Evolutionary conservation across 2,888 invertebrate genomes (phyloP).

Genomic region (Eupithecia vulgata): DNA sequence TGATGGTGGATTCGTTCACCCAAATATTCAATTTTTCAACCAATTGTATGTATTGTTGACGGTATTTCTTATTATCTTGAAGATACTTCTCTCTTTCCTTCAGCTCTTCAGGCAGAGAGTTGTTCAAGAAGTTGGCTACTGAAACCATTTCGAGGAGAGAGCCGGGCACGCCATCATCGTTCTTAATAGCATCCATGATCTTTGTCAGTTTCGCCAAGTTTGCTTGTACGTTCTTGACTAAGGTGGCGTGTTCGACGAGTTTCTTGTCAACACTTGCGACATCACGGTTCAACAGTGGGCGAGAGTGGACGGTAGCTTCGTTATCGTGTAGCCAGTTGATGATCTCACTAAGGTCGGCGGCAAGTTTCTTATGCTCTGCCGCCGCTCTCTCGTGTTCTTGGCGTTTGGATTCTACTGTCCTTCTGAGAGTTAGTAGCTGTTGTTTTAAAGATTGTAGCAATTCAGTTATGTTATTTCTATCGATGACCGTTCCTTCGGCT

Average conservation of each 20-base stretch:
- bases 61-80: conserved; percentile 89
- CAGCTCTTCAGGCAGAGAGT: conserved; percentile 91
- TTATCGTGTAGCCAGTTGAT: conserved; percentile 93
- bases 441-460: conserved; percentile 94
- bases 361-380: conserved; percentile 94
- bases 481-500: conserved; percentile 93
- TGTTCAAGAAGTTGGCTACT: conserved; percentile 90
- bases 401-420: conserved; percentile 92
- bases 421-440: conserved; percentile 90
- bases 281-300: conserved; percentile 91
- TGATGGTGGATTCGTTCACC: conserved; percentile 92
- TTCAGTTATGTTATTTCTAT: conserved; percentile 94
- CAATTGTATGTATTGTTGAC: conserved; percentile 90
- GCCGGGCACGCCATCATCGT: conserved; percentile 91
- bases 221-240: conserved; percentile 87
- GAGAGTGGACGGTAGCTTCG: conserved; percentile 91
- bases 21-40: conserved; percentile 92
- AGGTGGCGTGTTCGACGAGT: conserved; percentile 88
- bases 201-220: conserved; percentile 88
- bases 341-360: conserved; percentile 91
- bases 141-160: conserved; percentile 92
- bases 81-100: conserved; percentile 92
- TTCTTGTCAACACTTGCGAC: conserved; percentile 92
- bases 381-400: conserved; percentile 94
- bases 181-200: conserved; percentile 88